Percentiles rank a stretch among this genome's conserved stretches.
These are phyloP conservation scores for Synanthedon formicaeformis DNA, from an alignment of 2,888 invertebrate genomes.

Conservation along the genomic window DNA sequence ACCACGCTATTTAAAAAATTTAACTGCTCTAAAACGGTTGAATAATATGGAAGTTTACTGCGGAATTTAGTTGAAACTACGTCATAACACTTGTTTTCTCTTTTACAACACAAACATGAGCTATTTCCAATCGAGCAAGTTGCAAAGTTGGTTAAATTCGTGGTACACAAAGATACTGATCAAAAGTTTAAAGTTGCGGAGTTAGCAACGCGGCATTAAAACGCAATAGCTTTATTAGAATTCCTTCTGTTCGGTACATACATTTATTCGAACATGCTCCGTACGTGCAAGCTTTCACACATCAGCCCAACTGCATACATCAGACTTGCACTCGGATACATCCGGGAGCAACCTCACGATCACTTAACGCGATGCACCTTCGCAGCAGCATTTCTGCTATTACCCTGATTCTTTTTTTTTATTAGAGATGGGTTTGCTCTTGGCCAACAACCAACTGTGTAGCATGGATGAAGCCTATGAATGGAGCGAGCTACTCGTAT, in stretches of 20 bases:
- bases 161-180: neutral
- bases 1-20: neutral
- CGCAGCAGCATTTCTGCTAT: too few species aligned
- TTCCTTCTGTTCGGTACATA: conserved; percentile 15
- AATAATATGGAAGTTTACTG: too few species aligned
- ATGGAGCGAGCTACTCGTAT: too few species aligned
- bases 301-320: conserved; percentile 13
- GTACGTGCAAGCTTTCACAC: conserved; percentile 18
- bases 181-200: conserved; percentile 7
- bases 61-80: neutral
- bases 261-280: conserved; percentile 12
- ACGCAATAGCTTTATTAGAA: conserved; percentile 25
- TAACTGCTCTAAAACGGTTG: too few species aligned
- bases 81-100: neutral
- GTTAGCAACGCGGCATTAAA: conserved; percentile 15
- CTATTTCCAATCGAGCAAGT: neutral
- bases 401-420: too few species aligned
- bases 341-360: conserved; percentile 24
- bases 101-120: neutral
- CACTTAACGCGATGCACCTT: neutral
- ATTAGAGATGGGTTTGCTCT: too few species aligned
- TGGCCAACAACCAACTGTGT: too few species aligned
- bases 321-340: conserved; percentile 22
- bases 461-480: too few species aligned
- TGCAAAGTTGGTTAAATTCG: neutral